Conservation (phyloP, 2,888 invertebrate species). For the Zootermopsis nevadensis region DNA sequence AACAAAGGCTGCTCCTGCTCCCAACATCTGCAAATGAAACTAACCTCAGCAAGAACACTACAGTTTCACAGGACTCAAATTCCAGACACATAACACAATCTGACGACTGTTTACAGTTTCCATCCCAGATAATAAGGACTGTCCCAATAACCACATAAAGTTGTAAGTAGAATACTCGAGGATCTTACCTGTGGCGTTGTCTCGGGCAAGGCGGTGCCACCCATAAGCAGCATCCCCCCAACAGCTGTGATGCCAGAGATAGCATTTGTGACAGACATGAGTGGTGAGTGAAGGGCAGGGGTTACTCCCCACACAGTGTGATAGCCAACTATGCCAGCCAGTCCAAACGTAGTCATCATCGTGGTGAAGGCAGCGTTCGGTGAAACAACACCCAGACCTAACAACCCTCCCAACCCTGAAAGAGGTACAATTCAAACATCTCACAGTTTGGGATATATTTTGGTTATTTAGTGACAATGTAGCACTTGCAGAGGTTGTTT, state of each 20-base stretch:
- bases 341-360: conserved; percentile 87
- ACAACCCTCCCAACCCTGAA: conserved; percentile 74
- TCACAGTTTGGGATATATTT: too few relatives aligned
- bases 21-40: conserved; percentile 69
- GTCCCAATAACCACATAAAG: too few relatives aligned
- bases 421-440: not conserved
- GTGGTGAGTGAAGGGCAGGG: conserved; percentile 89
- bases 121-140: too few relatives aligned
- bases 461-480: too few relatives aligned
- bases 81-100: too few relatives aligned
- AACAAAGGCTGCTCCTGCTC: conserved; percentile 85
- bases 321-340: conserved; percentile 85
- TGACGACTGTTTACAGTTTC: too few relatives aligned
- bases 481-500: too few relatives aligned
- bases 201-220: conserved; percentile 80
- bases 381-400: conserved; percentile 78
- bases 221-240: conserved; percentile 89
- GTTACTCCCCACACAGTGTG: conserved; percentile 95
- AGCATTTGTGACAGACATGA: conserved; percentile 94
- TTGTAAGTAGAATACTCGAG: not conserved
- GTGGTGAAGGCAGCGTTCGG: conserved; percentile 87
- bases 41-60: too few relatives aligned
- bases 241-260: conserved; percentile 92
- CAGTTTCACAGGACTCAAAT: too few relatives aligned
- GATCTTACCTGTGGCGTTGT: conserved; percentile 78